Base-by-base conservation (phyloP, 2,113 vertebrate species). In the Elephas maximus region DNA sequence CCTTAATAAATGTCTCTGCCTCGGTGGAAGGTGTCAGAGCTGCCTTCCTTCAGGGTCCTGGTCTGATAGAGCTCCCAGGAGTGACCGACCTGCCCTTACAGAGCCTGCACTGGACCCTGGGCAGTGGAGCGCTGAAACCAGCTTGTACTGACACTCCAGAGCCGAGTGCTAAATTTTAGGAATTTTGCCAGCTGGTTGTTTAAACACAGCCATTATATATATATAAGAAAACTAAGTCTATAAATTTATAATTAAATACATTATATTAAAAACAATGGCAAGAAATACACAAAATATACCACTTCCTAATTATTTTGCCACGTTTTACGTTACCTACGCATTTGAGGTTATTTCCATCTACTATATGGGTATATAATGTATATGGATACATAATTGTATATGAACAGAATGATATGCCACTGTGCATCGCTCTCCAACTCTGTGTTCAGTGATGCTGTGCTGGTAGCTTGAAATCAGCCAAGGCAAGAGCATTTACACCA, bases 401-500 rank as follows among this genome's bases (percentile, higher is more conserved):
- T 0, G 1, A 24, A 8, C 7, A 2, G 37, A 10, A 1, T 21
- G 33, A 24, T 11, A 44, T 53, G 79, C 28, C 63, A 6, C 0
- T 23, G 9, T 9, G 8, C 24, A 1, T 28, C 23, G 23, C 20
- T 81, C 28, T 37, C 23, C 45, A 51, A 0, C 20, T 28, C 23
- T 24, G 81, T 44, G 81, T 44, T 81, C 62, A 57, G 82, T 18
- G 73, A 48, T 33, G 53, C 45, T 20, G 9, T 9, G n/a, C 33
- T 18, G 53, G 44, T 65, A 45, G 26, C 65, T 51, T 71, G 44
- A 53, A 62, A 45, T 8, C 9, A 77, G 48, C 53, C 12, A 6
- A 0, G 33, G 23, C 14, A 45, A 87, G 91, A n/a, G 6, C 26
- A 23, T 30, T 86, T 53, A 74, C n/a, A 20, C 18, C 28, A 3